Evolutionary conservation across 2,113 vertebrate species (phyloP), one percentile per base, ranked within the genome.

Genomic region (Pterocles gutturalis): DNA sequence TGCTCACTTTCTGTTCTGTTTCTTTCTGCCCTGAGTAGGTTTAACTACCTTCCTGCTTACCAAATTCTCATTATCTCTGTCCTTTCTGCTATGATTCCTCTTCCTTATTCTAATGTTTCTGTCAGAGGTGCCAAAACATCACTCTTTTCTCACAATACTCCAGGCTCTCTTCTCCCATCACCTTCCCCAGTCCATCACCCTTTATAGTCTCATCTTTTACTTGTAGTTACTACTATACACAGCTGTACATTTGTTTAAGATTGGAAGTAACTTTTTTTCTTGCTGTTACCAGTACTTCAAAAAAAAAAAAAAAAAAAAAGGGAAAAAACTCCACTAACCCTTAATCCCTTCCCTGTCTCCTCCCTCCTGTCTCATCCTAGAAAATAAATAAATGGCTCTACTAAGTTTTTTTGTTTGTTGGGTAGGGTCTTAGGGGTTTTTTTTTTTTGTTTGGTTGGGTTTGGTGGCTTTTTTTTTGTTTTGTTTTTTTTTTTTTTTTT

Each of bases 251-350:
- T 91, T 82, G 79, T 76, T 87, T 89, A 83, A 64, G 31, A 65
- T 10, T 72, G 61, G 58, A 93, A 94, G 77, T 58, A 81, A 28
- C 10, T 87, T 34, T 11, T 45, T 58, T 62, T 28, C 75, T 89
- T 89, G 29, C 28, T 87, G 41, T 58, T 95, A 14, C 36, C 10
- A n/a, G 29, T 22, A 51, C 12, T 49, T 83, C 7, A 31, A 36
- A 58, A 29, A 65, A 22, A n/a, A 18, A 10, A n/a, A 18, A 10
- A 41, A 36, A 48, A 41, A 19, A 16, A 1, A 6, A 4, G 11
- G 3, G 11, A 17, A 22, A 36, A n/a, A 2, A 0, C 4, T 17
- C 5, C 5, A n/a, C 21, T 13, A 70, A 54, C 1, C 5, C 8
- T 64, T 46, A 54, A 62, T 34, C 22, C 5, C 3, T 46, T 38